A percentile compares a stretch with the other conserved stretches of the same genome.
Evolutionary conservation across 2,113 vertebrate genomes (phyloP).

Genomic region (Columba janthina): DNA sequence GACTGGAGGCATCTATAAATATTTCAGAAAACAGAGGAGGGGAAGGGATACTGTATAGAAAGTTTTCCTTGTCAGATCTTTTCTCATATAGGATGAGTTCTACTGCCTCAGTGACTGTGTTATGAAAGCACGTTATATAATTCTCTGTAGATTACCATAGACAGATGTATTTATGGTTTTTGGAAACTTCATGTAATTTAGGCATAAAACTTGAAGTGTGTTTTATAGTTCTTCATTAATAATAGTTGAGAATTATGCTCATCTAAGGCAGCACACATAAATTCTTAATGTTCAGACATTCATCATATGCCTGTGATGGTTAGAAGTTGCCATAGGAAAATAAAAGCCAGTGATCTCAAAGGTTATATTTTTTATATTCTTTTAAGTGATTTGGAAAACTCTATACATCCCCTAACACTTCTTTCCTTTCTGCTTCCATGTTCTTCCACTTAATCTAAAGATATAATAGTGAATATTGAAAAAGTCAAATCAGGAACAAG

Average conservation of each 20-base stretch:
- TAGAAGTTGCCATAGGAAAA: slow-evolving; percentile 34
- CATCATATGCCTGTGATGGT: slow-evolving; percentile 20
- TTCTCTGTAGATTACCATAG: slow-evolving; percentile 11
- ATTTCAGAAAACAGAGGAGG: slow-evolving; percentile 6
- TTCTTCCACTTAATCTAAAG: neutral
- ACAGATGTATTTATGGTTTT: slow-evolving; percentile 34
- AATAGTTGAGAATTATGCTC: slow-evolving; percentile 54
- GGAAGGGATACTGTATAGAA: neutral
- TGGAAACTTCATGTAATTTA: slow-evolving; percentile 18
- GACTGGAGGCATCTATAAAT: neutral
- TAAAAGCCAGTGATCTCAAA: slow-evolving; percentile 19
- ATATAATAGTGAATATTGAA: neutral
- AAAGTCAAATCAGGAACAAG: neutral
- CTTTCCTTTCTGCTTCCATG: neutral
- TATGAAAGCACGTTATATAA: slow-evolving; percentile 30
- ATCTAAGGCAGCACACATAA: slow-evolving; percentile 6
- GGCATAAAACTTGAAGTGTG: slow-evolving; percentile 5
- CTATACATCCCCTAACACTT: neutral
- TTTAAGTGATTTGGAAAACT: neutral
- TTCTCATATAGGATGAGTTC: slow-evolving; percentile 30
- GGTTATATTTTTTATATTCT: neutral
- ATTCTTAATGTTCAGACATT: slow-evolving; percentile 34
- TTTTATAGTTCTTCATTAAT: slow-evolving; percentile 34
- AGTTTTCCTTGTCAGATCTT: slow-evolving; percentile 15
- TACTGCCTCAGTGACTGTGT: neutral